These are phyloP conservation scores for Sebastes diploproa DNA, from an alignment of 2,797 vertebrate species.

Conservation along the genomic window DNA sequence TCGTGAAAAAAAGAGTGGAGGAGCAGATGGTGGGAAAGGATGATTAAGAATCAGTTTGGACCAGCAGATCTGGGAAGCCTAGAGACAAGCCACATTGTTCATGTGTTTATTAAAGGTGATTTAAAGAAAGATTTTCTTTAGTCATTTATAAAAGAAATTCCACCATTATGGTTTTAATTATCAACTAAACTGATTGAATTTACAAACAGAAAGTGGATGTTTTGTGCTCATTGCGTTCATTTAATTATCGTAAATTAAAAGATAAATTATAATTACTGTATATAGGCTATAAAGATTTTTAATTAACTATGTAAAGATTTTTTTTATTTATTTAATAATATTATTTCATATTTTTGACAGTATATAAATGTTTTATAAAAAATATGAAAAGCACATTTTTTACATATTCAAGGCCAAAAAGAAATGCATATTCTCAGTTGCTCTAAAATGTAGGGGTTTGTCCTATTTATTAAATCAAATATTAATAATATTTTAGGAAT, in stretches of 20 bases:
- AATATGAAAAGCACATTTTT: background rate
- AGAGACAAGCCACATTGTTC: background rate
- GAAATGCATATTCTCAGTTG: background rate
- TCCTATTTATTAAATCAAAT: background rate
- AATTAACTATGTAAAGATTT: background rate
- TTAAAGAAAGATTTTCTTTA: background rate
- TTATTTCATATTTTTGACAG: background rate
- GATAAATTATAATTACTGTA: background rate
- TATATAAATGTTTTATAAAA: background rate
- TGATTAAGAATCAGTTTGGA: conserved; percentile 49
- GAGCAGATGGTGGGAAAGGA: conserved; percentile 64
- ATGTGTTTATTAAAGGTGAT: conserved; percentile 13
- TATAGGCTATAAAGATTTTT: background rate
- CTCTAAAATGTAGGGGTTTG: background rate
- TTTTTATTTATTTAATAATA: background rate
- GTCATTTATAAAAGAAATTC: background rate
- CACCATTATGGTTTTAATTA: background rate
- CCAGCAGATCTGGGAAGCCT: conserved; percentile 3
- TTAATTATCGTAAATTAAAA: background rate
- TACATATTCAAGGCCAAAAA: background rate
- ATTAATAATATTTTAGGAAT: background rate
- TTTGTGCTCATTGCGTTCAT: background rate
- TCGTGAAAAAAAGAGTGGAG: conserved; percentile 27
- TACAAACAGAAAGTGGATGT: background rate
- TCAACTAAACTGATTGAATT: background rate